Conservation (phyloP, 1,140 invertebrate species). For the Eumeta japonica region DNA sequence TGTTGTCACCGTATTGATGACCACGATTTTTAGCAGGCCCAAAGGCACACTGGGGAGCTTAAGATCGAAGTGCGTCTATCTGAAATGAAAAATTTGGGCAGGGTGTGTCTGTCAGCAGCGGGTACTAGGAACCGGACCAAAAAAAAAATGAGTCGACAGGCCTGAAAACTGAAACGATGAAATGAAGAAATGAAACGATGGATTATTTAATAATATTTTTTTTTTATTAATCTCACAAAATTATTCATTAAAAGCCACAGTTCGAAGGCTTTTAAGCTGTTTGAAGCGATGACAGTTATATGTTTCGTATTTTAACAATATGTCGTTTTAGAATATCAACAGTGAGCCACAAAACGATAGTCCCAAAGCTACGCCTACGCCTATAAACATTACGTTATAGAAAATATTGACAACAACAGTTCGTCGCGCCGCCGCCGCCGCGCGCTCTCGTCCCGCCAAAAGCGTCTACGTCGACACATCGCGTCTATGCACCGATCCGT, state of each 20-base stretch:
- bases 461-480: slow-evolving; percentile 17
- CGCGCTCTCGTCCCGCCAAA: slow-evolving; percentile 27
- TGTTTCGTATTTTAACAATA: neutral
- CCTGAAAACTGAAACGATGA: too few relatives aligned
- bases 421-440: too few relatives aligned
- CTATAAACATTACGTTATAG: slow-evolving; percentile 48
- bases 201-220: too few relatives aligned
- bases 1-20: too few relatives aligned
- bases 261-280: slow-evolving; percentile 55
- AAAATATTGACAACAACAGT: slow-evolving; percentile 45
- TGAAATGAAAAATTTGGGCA: too few relatives aligned
- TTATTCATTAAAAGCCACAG: slow-evolving; percentile 56
- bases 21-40: too few relatives aligned
- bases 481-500: slow-evolving; percentile 16
- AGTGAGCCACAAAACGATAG: slow-evolving; percentile 39
- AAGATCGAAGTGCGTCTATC: too few relatives aligned
- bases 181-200: too few relatives aligned
- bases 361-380: slow-evolving; percentile 47
- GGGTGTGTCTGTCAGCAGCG: too few relatives aligned
- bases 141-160: too few relatives aligned
- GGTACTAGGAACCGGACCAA: too few relatives aligned
- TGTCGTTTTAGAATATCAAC: slow-evolving; percentile 20
- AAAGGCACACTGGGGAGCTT: too few relatives aligned
- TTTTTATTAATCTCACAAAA: slow-evolving; percentile 58
- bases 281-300: slow-evolving; percentile 31